Percentiles rank a stretch among this genome's conserved stretches.
Evolutionary conservation across 1,140 invertebrate species (phyloP).

Genomic region (Papilio xuthus): DNA sequence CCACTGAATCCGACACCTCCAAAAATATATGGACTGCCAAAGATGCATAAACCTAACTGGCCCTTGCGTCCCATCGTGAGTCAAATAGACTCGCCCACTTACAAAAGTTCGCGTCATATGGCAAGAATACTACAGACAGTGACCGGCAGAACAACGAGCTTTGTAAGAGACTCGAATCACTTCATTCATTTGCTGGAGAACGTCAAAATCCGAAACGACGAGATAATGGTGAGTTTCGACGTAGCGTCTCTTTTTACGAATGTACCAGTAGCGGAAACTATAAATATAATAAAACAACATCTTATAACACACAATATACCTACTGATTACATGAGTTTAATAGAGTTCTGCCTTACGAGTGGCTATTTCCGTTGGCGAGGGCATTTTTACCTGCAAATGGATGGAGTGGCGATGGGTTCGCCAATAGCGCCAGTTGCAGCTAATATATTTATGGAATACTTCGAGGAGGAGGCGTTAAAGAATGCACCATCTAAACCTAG

Average conservation of each 20-base stretch:
- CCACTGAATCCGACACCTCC: constrained; percentile 29
- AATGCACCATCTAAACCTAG: neutral
- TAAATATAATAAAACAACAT: neutral
- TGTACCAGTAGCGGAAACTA: constrained; percentile 12
- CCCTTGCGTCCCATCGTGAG: too few relatives aligned
- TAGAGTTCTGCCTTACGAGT: neutral
- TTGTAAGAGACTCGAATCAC: too few relatives aligned
- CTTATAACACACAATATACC: too few relatives aligned
- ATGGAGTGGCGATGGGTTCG: constrained; percentile 29
- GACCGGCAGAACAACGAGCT: too few relatives aligned
- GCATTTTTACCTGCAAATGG: constrained; percentile 27
- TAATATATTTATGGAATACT: constrained; percentile 37
- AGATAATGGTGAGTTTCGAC: constrained; percentile 38
- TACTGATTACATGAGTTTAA: neutral
- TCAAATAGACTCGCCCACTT: too few relatives aligned
- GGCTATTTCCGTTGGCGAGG: constrained; percentile 13
- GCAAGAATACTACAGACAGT: too few relatives aligned
- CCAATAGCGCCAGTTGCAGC: constrained; percentile 30
- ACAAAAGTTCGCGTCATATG: too few relatives aligned
- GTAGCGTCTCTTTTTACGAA: constrained; percentile 30
- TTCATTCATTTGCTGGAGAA: constrained; percentile 8
- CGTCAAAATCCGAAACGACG: neutral
- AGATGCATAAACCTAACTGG: constrained; percentile 30
- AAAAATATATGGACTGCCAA: constrained; percentile 39
- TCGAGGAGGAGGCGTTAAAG: constrained; percentile 22